Evolutionary conservation across 2,888 invertebrate species (phyloP), one percentile per base, ranked within the genome.

Genomic region (Congeria kusceri): DNA sequence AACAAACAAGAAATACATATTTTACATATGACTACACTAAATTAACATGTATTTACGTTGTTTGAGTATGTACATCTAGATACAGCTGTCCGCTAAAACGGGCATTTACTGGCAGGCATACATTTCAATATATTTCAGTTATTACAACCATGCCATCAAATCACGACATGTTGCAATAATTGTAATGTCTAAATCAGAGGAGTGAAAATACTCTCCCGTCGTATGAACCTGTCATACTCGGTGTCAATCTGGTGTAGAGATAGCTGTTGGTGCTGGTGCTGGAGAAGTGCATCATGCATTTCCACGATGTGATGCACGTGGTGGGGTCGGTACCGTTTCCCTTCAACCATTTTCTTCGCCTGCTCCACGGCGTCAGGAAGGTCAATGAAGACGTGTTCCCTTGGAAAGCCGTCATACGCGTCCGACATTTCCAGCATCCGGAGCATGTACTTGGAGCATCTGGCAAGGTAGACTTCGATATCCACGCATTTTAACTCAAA

Each of bases 391-490:
- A 88, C 75, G 47, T 83, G 69, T 15, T 74, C 80, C 46, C 74
- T 71, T 4, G 85, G 77, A n/a, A 85, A 77, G 7, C 72, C 74
- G 2, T 84, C 77, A 57, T 86, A 86, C 18, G 88, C 83, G 27
- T 82, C 88, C 11, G 85, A 84, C 29, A 77, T 84, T 23, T 86
- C 79, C 56, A 91, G 71, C 9, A 86, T 80, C 23, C 66, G 77
- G 66, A 85, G 58, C 69, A 89, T 79, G 25, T 76, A 77, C 0
- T 64, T 56, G 1, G 87, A 86, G 71, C 89, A 88, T 15, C 85
- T 64, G 0, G 88, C 89, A 23, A 91, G 80, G 29, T 86, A 78
- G 9, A 91, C 77, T n/a, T 67, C 64, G 7, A 91, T 83, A 18
- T 83, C 86, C 0, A 77, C 80, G 44, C 77, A 77, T 3, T 73